Conservation (phyloP, 2,888 invertebrate genomes). For the Ormyrus pomaceus region DNA sequence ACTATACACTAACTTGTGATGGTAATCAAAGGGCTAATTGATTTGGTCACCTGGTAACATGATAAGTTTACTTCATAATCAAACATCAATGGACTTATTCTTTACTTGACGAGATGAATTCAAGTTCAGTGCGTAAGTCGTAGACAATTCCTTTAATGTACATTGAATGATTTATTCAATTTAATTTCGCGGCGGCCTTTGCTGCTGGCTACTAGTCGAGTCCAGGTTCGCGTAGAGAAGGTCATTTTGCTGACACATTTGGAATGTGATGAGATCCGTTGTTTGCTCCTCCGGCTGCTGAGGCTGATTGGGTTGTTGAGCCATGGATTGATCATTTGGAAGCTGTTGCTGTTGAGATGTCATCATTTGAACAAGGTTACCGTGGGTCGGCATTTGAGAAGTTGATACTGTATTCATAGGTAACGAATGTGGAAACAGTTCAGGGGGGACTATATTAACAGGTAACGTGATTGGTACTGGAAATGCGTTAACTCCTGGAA, state of each 20-base stretch:
- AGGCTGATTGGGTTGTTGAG: constrained; percentile 61
- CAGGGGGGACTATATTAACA: constrained; percentile 68
- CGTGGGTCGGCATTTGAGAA: constrained; percentile 58
- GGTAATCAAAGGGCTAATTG: background rate
- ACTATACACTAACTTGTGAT: background rate
- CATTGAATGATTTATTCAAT: background rate
- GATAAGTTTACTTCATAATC: constrained; percentile 7
- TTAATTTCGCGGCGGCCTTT: constrained; percentile 63
- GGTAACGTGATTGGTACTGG: constrained; percentile 68
- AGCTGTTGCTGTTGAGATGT: constrained; percentile 65
- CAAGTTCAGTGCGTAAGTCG: too few species aligned
- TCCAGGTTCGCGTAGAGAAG: constrained; percentile 68
- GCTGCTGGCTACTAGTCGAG: constrained; percentile 63
- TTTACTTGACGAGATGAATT: too few species aligned
- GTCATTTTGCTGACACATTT: constrained; percentile 68
- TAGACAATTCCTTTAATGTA: background rate
- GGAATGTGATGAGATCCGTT: constrained; percentile 67
- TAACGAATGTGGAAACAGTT: constrained; percentile 68
- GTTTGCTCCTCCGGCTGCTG: constrained; percentile 61
- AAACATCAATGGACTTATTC: constrained; percentile 5
- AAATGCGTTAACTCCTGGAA: constrained; percentile 67
- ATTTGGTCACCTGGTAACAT: background rate
- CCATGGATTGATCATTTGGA: constrained; percentile 59
- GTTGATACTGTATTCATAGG: constrained; percentile 64
- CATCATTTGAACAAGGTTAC: constrained; percentile 67